These are phyloP conservation scores for Diachrysia chrysitis DNA, from an alignment of 2,888 invertebrate species.

Conservation along the genomic window DNA sequence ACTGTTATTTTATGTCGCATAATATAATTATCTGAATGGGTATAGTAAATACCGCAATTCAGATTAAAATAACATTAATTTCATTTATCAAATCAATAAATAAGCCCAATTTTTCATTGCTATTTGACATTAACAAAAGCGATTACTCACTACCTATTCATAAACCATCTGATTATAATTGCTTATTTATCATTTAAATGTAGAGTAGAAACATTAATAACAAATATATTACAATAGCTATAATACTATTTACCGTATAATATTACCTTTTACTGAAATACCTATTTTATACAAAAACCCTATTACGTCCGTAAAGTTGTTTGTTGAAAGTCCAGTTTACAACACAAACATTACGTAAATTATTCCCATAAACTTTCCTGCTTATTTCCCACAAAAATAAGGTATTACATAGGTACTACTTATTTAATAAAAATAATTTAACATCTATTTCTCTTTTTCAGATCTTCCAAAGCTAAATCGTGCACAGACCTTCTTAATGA, in stretches of 20 bases:
- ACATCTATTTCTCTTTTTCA: slow-evolving; percentile 80
- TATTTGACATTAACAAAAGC: not conserved
- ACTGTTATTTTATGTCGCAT: not conserved
- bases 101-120: no score
- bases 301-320: not conserved
- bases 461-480: slow-evolving; percentile 92
- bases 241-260: no score
- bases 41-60: not conserved
- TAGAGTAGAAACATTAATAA: not conserved
- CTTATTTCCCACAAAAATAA: not conserved
- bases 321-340: not conserved
- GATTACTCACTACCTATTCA: not conserved
- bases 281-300: not conserved
- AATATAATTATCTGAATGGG: not conserved
- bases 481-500: slow-evolving; percentile 92
- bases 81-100: not conserved
- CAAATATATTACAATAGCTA: not conserved
- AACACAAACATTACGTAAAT: not conserved
- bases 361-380: not conserved
- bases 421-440: not conserved
- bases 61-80: not conserved
- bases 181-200: not conserved
- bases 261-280: not conserved
- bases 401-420: not conserved
- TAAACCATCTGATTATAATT: not conserved